Evolutionary conservation across 2,113 vertebrate species (phyloP).

Genomic region (Corydoras maculifer): DNA sequence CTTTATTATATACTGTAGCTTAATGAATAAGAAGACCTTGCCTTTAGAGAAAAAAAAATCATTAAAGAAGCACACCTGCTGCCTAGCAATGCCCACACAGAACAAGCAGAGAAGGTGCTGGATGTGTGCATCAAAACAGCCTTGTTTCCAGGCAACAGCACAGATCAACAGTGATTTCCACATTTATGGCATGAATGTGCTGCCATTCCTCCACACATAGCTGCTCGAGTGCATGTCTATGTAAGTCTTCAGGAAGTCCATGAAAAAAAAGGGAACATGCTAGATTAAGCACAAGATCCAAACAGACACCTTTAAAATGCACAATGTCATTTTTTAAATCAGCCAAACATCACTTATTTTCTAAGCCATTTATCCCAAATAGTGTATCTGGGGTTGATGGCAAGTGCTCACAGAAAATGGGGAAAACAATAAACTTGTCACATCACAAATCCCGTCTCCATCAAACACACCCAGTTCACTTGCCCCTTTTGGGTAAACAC

Average conservation of each 20-base stretch:
- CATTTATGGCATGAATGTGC: constrained; percentile 2
- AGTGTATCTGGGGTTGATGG: no score
- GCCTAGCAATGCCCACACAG: constrained; percentile 30
- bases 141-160: constrained; percentile 40
- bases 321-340: no score
- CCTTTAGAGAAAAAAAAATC: constrained; percentile 26
- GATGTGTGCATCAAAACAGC: constrained; percentile 26
- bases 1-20: constrained; percentile 3
- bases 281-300: no score
- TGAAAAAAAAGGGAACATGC: no score
- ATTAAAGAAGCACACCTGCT: constrained; percentile 27
- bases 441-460: no score
- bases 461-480: no score
- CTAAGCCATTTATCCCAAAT: no score
- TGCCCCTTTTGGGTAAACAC: no score
- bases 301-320: no score
- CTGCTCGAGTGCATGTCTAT: neutral
- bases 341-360: no score
- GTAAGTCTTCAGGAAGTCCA: neutral
- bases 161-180: constrained; percentile 14
- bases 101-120: constrained; percentile 15
- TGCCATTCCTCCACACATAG: constrained; percentile 11
- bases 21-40: constrained; percentile 26
- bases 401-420: no score
- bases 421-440: no score